Percentiles rank a stretch among this genome's conserved stretches.
Evolutionary conservation across 2,113 vertebrate species (phyloP).

Genomic region (Orcinus orca): DNA sequence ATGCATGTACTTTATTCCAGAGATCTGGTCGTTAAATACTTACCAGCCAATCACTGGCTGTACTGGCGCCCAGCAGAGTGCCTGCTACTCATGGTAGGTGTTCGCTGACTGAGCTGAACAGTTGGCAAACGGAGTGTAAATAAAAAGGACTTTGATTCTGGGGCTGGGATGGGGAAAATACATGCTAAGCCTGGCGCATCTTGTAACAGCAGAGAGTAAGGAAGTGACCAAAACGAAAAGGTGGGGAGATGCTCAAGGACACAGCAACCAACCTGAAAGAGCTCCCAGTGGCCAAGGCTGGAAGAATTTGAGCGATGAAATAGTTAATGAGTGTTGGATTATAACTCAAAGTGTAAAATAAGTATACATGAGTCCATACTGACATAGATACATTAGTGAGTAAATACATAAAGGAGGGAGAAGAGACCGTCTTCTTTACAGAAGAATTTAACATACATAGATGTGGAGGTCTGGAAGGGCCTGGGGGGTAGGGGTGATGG

Average conservation of each 20-base stretch:
- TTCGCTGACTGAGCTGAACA: not conserved
- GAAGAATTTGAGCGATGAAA: not conserved
- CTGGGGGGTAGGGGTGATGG: not conserved
- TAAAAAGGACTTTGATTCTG: not conserved
- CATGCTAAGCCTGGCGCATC: rapidly evolving
- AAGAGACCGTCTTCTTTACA: not conserved
- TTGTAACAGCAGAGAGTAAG: not conserved
- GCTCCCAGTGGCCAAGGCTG: too few species aligned
- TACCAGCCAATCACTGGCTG: not conserved
- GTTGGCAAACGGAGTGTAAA: not conserved
- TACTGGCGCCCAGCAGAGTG: not conserved
- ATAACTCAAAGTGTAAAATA: not conserved
- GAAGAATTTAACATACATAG: not conserved
- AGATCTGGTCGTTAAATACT: not conserved
- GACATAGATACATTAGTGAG: not conserved
- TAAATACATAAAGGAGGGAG: not conserved
- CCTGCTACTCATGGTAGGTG: not conserved
- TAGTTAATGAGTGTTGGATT: not conserved
- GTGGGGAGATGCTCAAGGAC: not conserved
- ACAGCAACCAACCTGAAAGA: not conserved
- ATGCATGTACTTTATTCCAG: not conserved
- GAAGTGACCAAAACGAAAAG: not conserved
- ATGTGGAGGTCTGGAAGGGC: not conserved
- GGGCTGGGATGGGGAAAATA: not conserved
- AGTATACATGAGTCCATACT: rapidly evolving